phyloP scores from a whole-genome alignment of 2,888 invertebrate species.

The Thereva unica region DNA sequence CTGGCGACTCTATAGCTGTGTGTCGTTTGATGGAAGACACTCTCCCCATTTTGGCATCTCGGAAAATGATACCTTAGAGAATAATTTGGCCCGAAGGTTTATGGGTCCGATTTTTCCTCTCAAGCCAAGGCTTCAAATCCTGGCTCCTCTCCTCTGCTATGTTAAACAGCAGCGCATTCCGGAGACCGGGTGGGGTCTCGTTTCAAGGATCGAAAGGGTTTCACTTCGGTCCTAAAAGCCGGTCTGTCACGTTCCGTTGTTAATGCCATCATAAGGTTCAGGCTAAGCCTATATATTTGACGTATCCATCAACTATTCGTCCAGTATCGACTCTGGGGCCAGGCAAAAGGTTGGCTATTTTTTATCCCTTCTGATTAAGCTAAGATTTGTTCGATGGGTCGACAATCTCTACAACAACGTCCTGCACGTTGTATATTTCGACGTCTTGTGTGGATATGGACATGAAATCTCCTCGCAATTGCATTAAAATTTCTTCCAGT shows the following conservation, averaged over 20 bases:
- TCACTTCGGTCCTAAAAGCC: not conserved
- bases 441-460: too few relatives aligned
- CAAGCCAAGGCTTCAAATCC: conserved; percentile 19
- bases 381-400: conserved; percentile 7
- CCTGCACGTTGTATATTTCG: too few relatives aligned
- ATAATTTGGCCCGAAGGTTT: conserved; percentile 42
- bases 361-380: conserved; percentile 26
- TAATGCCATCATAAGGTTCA: conserved; percentile 27
- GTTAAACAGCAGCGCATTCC: not conserved
- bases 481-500: too few relatives aligned
- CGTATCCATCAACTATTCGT: conserved; percentile 22
- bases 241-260: not conserved
- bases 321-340: conserved; percentile 6
- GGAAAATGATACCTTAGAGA: conserved; percentile 42
- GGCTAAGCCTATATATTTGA: not conserved
- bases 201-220: conserved; percentile 7
- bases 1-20: conserved; percentile 1
- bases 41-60: conserved; percentile 34
- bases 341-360: conserved; percentile 28
- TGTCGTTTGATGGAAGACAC: conserved; percentile 42
- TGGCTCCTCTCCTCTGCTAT: not conserved
- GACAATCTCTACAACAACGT: too few relatives aligned
- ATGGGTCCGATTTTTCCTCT: conserved; percentile 40
- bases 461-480: too few relatives aligned
- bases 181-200: not conserved